Conservation (phyloP, 2,113 vertebrate species). For the Eulacestoma nigropectus region DNA sequence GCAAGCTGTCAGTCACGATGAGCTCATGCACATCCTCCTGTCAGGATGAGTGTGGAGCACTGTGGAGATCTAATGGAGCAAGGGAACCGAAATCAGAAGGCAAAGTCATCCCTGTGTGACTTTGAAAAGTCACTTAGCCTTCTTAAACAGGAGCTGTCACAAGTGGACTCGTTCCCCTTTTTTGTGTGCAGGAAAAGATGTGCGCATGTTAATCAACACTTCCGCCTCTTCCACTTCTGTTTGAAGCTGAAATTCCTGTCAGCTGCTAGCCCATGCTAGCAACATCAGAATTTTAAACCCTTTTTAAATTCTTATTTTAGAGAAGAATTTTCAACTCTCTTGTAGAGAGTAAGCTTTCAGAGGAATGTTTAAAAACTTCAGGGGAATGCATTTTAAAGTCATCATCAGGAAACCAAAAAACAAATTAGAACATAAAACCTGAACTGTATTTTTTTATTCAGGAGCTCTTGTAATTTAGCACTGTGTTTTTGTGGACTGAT, state of each 20-base stretch:
- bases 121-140: slow-evolving; percentile 31
- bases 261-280: not conserved
- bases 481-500: not conserved
- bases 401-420: not conserved
- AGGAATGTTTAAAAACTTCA: not conserved
- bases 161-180: not conserved
- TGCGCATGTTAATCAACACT: not conserved
- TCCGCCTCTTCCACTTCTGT: not conserved
- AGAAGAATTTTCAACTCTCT: not conserved
- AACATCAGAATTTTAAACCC: not conserved
- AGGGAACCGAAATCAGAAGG: not conserved
- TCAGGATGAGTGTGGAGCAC: not conserved
- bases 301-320: not conserved
- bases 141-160: not conserved
- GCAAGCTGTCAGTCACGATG: not conserved
- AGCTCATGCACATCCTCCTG: slow-evolving; percentile 9
- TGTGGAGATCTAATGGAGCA: slow-evolving; percentile 23
- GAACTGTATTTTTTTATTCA: not conserved
- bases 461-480: not conserved
- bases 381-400: not conserved
- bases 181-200: not conserved
- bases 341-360: not conserved
- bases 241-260: not conserved
- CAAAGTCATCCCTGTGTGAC: not conserved
- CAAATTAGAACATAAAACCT: not conserved